phyloP scores from a whole-genome alignment of 2,797 vertebrate species.

The Limosa lapponica region DNA sequence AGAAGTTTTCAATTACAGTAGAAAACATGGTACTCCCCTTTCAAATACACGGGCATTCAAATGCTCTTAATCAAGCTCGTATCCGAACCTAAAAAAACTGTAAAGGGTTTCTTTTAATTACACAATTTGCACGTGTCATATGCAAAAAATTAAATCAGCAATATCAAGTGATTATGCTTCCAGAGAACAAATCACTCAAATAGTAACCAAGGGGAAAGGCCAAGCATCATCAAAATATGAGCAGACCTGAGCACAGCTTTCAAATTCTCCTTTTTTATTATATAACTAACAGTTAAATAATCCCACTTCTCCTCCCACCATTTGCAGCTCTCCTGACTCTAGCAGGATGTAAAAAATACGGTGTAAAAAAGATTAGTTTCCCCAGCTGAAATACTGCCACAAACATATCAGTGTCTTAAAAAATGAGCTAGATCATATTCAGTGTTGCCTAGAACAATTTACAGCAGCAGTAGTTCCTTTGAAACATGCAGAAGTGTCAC shows the following conservation, averaged over 20 bases:
- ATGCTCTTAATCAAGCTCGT: not conserved
- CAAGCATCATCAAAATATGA: not conserved
- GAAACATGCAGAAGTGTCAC: not conserved
- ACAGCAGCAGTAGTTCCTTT: not conserved
- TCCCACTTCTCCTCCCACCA: not conserved
- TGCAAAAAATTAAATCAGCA: not conserved
- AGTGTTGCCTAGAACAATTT: not conserved
- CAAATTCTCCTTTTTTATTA: not conserved
- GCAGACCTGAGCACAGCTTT: not conserved
- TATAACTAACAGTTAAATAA: slow-evolving; percentile 4
- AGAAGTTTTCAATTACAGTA: not conserved
- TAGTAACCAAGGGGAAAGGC: not conserved
- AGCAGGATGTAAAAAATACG: not conserved
- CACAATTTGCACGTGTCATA: not conserved
- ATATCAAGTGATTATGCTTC: not conserved
- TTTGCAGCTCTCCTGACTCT: not conserved
- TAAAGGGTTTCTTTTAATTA: not conserved
- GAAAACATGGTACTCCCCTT: not conserved
- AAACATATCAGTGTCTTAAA: not conserved
- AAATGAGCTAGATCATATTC: not conserved
- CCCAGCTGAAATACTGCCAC: not conserved
- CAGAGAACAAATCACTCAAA: not conserved
- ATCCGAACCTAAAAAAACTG: not conserved
- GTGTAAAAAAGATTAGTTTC: not conserved
- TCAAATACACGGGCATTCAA: not conserved